phyloP scores from a whole-genome alignment of 1,140 invertebrate species.

The Bombus waltoni region DNA sequence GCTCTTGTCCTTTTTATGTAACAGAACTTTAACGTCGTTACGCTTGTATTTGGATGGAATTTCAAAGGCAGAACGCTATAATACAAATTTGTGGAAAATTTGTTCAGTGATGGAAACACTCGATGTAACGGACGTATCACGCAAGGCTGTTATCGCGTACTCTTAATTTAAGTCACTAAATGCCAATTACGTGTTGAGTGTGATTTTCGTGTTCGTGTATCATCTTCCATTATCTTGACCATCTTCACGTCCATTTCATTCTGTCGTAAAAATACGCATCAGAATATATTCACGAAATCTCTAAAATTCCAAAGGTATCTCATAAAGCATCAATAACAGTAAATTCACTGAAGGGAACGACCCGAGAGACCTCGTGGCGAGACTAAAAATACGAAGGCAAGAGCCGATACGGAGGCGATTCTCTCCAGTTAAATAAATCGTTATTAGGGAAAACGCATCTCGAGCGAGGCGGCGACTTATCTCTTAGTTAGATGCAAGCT shows the following conservation, averaged over 20 bases:
- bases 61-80: too few relatives aligned
- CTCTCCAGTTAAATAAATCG: background rate
- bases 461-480: background rate
- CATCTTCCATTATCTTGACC: background rate
- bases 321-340: conserved; percentile 7
- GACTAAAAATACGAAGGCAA: background rate
- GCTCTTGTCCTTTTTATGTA: too few relatives aligned
- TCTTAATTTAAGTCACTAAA: too few relatives aligned
- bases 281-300: background rate
- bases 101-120: too few relatives aligned
- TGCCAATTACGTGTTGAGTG: too few relatives aligned
- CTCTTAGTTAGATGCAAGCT: background rate
- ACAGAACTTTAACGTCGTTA: too few relatives aligned
- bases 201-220: too few relatives aligned
- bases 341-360: background rate
- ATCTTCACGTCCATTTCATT: background rate
- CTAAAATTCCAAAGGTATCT: background rate
- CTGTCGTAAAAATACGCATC: background rate
- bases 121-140: too few relatives aligned
- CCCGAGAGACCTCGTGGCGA: too few relatives aligned
- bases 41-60: too few relatives aligned
- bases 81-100: too few relatives aligned
- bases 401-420: background rate
- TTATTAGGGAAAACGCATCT: conserved; percentile 12
- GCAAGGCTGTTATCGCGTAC: too few relatives aligned